Evolutionary conservation across 2,888 invertebrate species (phyloP).

Genomic region (Drosophila vallismaia): DNA sequence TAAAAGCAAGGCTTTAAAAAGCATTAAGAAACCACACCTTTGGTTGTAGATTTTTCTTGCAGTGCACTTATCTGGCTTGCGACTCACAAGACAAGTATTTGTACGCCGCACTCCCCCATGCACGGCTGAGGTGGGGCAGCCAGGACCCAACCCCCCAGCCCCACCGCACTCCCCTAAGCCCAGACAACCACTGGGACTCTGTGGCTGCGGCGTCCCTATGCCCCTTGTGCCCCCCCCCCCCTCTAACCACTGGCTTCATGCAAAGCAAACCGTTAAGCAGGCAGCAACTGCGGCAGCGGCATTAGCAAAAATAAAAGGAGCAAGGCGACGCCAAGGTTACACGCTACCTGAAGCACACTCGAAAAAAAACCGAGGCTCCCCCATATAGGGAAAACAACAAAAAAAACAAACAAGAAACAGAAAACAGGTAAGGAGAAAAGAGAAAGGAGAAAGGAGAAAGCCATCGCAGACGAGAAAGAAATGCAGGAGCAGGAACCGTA

Average conservation of each 20-base stretch:
- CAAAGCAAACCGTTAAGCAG: conserved; percentile 57
- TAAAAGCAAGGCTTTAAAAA: no score
- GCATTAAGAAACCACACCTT: no score
- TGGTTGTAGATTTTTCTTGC: conserved; percentile 11
- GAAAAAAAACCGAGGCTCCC: neutral
- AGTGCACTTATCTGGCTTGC: conserved; percentile 57
- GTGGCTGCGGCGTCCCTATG: conserved; percentile 38
- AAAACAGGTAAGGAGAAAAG: conserved; percentile 12
- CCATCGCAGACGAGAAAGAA: conserved; percentile 8
- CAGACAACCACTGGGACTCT: conserved; percentile 26
- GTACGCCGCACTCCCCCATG: conserved; percentile 40
- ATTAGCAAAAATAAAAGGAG: conserved; percentile 44
- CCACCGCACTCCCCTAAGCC: neutral
- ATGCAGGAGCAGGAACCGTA: conserved; percentile 17
- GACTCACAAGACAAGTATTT: conserved; percentile 57
- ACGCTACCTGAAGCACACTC: conserved; percentile 23
- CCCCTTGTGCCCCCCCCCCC: conserved; percentile 22
- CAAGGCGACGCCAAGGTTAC: conserved; percentile 69
- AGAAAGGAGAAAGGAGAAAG: neutral
- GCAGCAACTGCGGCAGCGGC: conserved; percentile 9
- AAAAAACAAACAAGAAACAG: neutral
- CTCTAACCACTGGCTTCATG: conserved; percentile 35
- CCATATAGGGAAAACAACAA: conserved; percentile 6
- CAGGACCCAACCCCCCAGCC: conserved; percentile 13
- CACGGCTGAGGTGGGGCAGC: conserved; percentile 18